Percentiles rank a stretch among this genome's conserved stretches.
Evolutionary conservation across 2,113 vertebrate species (phyloP).

Genomic region (Solenodon paradoxus): DNA sequence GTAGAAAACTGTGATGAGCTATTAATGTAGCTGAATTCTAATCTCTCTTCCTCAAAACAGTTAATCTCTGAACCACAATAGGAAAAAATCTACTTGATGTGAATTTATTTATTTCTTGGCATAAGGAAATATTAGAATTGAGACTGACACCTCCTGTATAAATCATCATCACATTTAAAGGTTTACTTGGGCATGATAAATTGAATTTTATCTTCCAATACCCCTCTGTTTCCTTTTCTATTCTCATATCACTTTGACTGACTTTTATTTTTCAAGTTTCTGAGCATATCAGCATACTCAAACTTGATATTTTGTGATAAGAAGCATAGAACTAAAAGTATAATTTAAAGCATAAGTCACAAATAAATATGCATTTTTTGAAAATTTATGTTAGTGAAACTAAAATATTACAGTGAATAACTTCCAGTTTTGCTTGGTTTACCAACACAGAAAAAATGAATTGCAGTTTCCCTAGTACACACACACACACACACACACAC

Average conservation of each 20-base stretch:
- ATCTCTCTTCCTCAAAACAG: neutral
- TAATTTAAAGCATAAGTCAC: slow-evolving; percentile 19
- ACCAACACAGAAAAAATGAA: slow-evolving; percentile 50
- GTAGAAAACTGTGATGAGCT: neutral
- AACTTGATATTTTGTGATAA: neutral
- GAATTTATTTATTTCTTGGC: slow-evolving; percentile 31
- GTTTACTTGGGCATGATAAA: neutral
- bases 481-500: neutral
- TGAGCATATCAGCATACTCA: neutral
- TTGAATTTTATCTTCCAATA: neutral
- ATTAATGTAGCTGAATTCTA: neutral
- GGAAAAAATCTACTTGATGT: slow-evolving; percentile 41
- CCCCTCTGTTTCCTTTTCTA: neutral
- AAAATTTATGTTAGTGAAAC: neutral
- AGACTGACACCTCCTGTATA: neutral
- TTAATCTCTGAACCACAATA: slow-evolving; percentile 47
- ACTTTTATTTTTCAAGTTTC: neutral
- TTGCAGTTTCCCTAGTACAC: slow-evolving; percentile 41
- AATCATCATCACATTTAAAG: slow-evolving; percentile 37
- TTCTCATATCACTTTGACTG: neutral
- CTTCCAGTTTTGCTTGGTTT: slow-evolving; percentile 48
- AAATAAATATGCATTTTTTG: slow-evolving; percentile 2
- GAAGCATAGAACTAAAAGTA: neutral
- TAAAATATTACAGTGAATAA: slow-evolving; percentile 26
- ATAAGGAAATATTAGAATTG: slow-evolving; percentile 41